A percentile compares a stretch with the other conserved stretches of the same genome.
Conservation (phyloP, 1,140 invertebrate species). For the Drosophila malerkotliana region DNA sequence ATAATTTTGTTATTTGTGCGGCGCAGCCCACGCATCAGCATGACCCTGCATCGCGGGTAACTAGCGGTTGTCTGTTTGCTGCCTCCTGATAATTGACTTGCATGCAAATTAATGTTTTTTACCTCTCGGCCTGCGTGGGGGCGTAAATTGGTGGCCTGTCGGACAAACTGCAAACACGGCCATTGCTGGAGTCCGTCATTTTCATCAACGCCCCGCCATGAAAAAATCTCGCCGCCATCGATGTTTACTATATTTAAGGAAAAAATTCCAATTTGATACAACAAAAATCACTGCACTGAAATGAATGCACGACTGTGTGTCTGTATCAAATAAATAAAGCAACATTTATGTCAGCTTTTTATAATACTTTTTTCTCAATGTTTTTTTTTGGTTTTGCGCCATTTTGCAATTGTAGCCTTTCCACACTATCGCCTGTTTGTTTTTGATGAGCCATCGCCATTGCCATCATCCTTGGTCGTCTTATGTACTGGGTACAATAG, state of each 20-base stretch:
- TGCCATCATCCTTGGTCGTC: slow-evolving; percentile 15
- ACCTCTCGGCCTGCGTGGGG: slow-evolving; percentile 19
- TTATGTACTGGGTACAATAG: slow-evolving; percentile 32
- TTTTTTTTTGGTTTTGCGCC: slow-evolving; percentile 1
- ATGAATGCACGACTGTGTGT: slow-evolving; percentile 13
- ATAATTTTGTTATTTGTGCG: slow-evolving; percentile 52
- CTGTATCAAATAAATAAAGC: slow-evolving; percentile 47
- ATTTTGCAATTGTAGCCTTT: slow-evolving; percentile 39
- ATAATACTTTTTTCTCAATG: slow-evolving; percentile 13
- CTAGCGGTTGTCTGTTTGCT: slow-evolving; percentile 32
- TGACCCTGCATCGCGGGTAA: slow-evolving; percentile 11
- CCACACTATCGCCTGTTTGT: slow-evolving; percentile 49
- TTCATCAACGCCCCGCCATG: slow-evolving; percentile 48
- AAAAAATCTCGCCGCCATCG: slow-evolving; percentile 49
- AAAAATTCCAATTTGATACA: slow-evolving; percentile 54
- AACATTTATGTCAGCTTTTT: slow-evolving; percentile 36
- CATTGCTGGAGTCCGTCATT: slow-evolving; percentile 41
- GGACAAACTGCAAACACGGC: slow-evolving; percentile 62
- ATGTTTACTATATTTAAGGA: slow-evolving; percentile 58
- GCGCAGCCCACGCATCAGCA: slow-evolving; percentile 24
- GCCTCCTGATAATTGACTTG: slow-evolving; percentile 75
- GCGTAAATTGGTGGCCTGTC: slow-evolving; percentile 62
- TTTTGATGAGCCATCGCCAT: slow-evolving; percentile 50
- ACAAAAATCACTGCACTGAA: slow-evolving; percentile 40
- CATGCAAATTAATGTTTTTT: slow-evolving; percentile 79